phyloP scores from a whole-genome alignment of 1,140 invertebrate genomes.

The Lithobius niger region DNA sequence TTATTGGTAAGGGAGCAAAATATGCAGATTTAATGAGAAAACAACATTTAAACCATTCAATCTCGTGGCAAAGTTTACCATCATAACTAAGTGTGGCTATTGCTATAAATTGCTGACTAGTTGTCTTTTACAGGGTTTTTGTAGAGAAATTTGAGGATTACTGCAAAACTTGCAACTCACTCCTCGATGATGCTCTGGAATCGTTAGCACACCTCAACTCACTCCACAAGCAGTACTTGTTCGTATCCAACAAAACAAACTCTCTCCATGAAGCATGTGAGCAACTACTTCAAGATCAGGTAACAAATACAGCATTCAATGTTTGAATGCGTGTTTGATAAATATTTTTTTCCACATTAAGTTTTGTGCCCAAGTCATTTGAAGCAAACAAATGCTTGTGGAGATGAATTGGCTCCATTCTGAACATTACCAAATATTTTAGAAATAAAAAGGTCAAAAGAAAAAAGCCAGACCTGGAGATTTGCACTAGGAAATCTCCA shows the following conservation, averaged over 20 bases:
- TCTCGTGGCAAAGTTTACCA: too few relatives aligned
- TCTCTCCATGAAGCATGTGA: conserved; percentile 79
- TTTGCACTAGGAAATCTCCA: too few relatives aligned
- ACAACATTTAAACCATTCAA: neutral
- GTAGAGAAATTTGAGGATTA: conserved; percentile 52
- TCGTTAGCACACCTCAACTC: conserved; percentile 54
- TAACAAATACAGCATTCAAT: conserved; percentile 18
- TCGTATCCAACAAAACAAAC: conserved; percentile 79
- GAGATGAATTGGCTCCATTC: too few relatives aligned
- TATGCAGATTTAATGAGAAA: neutral
- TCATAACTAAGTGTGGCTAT: neutral
- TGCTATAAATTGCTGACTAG: conserved; percentile 4
- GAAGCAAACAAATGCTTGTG: too few relatives aligned
- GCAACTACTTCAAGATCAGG: conserved; percentile 72
- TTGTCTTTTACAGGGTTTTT: conserved; percentile 39
- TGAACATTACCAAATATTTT: too few relatives aligned
- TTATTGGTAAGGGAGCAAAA: too few relatives aligned
- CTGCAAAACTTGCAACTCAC: conserved; percentile 50
- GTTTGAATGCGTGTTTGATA: neutral
- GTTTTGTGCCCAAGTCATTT: too few relatives aligned
- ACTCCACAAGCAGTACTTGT: conserved; percentile 59
- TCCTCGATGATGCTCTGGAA: conserved; percentile 45
- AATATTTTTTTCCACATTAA: neutral
- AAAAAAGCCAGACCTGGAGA: too few relatives aligned
- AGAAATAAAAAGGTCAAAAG: too few relatives aligned